A percentile compares a stretch with the other conserved stretches of the same genome.
Conservation (phyloP, 2,113 vertebrate species). For the Lophotis ruficrista region DNA sequence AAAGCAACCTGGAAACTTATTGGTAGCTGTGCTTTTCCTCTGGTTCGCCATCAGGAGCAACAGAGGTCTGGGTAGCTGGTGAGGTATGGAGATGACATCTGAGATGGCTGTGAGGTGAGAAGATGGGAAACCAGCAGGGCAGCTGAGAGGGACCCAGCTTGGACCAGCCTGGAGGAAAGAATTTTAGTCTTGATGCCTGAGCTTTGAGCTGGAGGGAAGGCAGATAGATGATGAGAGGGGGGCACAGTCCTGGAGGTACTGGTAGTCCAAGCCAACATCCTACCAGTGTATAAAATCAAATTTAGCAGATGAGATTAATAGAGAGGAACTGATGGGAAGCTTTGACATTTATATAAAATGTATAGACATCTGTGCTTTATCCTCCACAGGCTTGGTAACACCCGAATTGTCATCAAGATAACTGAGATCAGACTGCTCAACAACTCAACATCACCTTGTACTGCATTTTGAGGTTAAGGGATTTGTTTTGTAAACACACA, state of each 20-base stretch:
- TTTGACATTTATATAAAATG: not conserved
- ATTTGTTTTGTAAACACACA: not conserved
- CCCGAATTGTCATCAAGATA: not conserved
- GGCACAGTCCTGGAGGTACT: not conserved
- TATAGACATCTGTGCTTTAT: not conserved
- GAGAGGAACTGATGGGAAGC: not conserved
- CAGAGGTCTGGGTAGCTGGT: not conserved
- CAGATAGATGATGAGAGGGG: not conserved
- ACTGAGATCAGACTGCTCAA: not conserved
- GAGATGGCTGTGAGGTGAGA: not conserved
- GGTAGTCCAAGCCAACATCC: not conserved
- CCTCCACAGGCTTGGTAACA: not conserved
- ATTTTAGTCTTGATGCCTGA: not conserved
- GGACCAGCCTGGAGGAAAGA: not conserved
- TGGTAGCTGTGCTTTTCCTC: not conserved
- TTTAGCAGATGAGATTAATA: not conserved
- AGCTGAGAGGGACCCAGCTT: not conserved
- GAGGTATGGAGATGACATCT: not conserved
- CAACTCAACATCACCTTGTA: not conserved
- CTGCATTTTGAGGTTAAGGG: not conserved
- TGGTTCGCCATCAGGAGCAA: not conserved
- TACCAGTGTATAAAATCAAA: not conserved
- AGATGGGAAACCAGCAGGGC: not conserved
- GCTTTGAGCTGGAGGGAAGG: not conserved
- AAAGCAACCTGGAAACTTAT: rapidly evolving